Evolutionary conservation across 53 echinoderm and acorn worm genomes (phyloP).

Genomic region (Antedon mediterranea): DNA sequence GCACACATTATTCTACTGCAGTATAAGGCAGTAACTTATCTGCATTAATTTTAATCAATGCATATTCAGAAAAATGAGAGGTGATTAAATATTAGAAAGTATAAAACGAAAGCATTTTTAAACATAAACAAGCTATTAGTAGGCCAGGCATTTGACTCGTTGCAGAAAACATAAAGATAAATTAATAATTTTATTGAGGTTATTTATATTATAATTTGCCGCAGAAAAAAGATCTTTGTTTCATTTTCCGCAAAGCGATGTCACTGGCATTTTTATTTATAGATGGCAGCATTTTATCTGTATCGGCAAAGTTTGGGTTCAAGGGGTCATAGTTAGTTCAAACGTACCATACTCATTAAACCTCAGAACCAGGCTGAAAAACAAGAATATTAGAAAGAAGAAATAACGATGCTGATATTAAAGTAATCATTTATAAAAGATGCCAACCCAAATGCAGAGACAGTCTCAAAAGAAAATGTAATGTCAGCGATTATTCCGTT

Average conservation of each 20-base stretch:
- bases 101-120: no score
- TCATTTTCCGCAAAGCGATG: neutral
- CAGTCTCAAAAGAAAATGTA: neutral
- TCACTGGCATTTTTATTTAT: neutral
- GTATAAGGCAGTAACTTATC: no score
- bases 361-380: neutral
- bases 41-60: no score
- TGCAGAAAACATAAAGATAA: no score
- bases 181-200: no score
- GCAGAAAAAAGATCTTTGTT: neutral
- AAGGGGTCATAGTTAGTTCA: neutral
- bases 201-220: no score
- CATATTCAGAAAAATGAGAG: no score
- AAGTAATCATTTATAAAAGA: neutral
- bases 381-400: neutral
- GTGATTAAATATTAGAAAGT: no score
- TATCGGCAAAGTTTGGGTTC: neutral
- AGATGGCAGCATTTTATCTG: neutral
- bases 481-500: no score
- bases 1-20: no score
- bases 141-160: no score
- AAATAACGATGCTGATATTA: neutral
- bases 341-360: neutral
- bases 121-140: no score
- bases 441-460: neutral